Conservation (phyloP, 1,140 invertebrate genomes). For the Mamestra configurata region DNA sequence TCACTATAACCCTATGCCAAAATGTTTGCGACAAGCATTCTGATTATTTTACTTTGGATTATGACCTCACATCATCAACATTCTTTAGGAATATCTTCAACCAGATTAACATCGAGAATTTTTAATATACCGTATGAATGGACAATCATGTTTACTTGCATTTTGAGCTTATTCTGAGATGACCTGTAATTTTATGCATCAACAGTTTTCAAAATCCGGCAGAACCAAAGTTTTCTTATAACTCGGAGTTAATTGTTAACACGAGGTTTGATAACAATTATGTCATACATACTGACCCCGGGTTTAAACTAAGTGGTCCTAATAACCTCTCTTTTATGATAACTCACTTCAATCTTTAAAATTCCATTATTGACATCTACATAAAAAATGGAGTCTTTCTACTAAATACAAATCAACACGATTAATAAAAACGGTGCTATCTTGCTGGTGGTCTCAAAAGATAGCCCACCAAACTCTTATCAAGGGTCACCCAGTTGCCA, state of each 20-base stretch:
- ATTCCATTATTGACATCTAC: neutral
- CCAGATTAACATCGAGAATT: conserved; percentile 7
- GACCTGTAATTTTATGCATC: neutral
- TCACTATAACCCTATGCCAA: neutral
- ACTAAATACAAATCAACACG: neutral
- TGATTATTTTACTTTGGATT: conserved; percentile 13
- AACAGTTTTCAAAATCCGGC: too few relatives aligned
- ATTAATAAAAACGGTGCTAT: neutral
- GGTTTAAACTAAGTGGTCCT: too few relatives aligned
- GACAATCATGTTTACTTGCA: neutral
- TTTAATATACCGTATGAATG: conserved; percentile 33
- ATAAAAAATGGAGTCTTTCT: neutral
- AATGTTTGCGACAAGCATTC: conserved; percentile 33
- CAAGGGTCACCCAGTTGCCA: conserved; percentile 32
- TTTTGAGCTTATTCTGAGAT: neutral
- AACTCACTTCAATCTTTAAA: too few relatives aligned
- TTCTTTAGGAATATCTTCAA: conserved; percentile 11
- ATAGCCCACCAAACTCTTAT: conserved; percentile 17
- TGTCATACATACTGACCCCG: too few relatives aligned
- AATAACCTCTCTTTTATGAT: too few relatives aligned
- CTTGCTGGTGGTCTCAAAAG: neutral
- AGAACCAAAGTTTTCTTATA: too few relatives aligned
- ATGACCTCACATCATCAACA: conserved; percentile 28
- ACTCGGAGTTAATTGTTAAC: too few relatives aligned
- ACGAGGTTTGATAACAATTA: too few relatives aligned